Percentiles rank a stretch among this genome's conserved stretches.
Conservation (phyloP, 2,888 invertebrate genomes). For the Acleris emargana region DNA sequence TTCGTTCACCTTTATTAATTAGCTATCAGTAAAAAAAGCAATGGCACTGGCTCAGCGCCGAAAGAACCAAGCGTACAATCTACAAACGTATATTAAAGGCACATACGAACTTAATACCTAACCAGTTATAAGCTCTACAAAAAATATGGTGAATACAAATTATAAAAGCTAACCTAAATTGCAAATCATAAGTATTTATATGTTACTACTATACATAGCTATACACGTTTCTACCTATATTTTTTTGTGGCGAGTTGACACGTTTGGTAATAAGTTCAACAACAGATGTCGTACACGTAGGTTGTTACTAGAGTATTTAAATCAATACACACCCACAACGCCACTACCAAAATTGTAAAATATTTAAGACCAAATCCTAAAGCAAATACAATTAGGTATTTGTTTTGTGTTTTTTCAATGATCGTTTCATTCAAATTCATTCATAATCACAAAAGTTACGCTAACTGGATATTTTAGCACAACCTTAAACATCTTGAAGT, state of each 20-base stretch:
- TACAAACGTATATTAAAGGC: background rate
- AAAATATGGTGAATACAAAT: conserved; percentile 34
- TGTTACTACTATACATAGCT: conserved; percentile 12
- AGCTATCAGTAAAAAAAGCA: background rate
- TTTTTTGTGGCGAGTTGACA: conserved; percentile 30
- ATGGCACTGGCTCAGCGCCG: too few relatives aligned
- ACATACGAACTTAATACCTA: background rate
- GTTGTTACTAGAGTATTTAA: conserved; percentile 20
- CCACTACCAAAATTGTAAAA: conserved; percentile 28
- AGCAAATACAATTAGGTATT: conserved; percentile 22
- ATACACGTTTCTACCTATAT: conserved; percentile 16
- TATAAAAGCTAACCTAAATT: conserved; percentile 38
- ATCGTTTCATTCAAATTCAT: conserved; percentile 24
- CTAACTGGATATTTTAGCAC: conserved; percentile 9
- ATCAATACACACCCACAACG: conserved; percentile 35
- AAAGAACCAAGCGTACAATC: background rate
- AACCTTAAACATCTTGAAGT: background rate
- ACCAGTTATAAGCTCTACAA: conserved; percentile 24
- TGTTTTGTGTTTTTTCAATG: conserved; percentile 23
- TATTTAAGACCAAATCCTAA: conserved; percentile 10
- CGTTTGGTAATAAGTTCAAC: conserved; percentile 26
- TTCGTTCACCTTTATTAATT: conserved; percentile 8
- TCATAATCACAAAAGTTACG: background rate
- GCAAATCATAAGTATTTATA: conserved; percentile 35
- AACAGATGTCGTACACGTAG: conserved; percentile 30